phyloP scores from a whole-genome alignment of 2,113 vertebrate genomes.

The Colossoma macropomum region DNA sequence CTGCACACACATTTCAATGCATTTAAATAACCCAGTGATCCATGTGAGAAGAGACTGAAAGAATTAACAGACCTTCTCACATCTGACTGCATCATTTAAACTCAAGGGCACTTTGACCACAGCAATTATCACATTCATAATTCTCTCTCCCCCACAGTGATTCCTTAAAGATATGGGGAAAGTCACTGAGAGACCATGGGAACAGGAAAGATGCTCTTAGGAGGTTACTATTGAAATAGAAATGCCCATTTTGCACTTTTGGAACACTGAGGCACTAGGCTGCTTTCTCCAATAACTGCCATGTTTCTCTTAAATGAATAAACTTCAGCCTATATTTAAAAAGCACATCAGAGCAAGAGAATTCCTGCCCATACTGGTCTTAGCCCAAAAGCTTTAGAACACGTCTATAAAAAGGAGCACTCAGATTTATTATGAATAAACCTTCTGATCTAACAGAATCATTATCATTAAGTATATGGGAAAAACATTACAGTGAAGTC shows the following conservation, averaged over 20 bases:
- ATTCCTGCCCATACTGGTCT: not conserved
- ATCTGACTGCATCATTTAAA: conserved; percentile 24
- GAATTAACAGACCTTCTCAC: conserved; percentile 22
- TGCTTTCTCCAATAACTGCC: not conserved
- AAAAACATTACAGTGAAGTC: not conserved
- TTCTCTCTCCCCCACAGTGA: not conserved
- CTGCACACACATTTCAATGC: not conserved
- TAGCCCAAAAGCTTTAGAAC: not conserved
- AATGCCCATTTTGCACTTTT: conserved; percentile 5
- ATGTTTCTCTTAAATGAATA: not conserved
- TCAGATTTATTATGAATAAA: conserved; percentile 1
- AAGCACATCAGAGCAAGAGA: not conserved
- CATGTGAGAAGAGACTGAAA: not conserved
- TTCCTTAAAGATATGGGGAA: not conserved
- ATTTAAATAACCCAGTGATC: not conserved
- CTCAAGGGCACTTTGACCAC: not conserved
- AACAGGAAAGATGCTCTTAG: not conserved
- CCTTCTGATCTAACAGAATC: not conserved
- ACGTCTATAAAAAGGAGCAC: not conserved
- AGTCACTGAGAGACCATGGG: conserved; percentile 4
- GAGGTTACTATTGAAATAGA: not conserved
- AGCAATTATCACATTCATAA: conserved; percentile 19
- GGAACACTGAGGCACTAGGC: not conserved
- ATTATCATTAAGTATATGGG: not conserved
- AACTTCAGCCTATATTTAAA: not conserved